Percentiles rank a stretch among this genome's conserved stretches.
Evolutionary conservation across 2,888 invertebrate genomes (phyloP).

Genomic region (Oxytorus armatus): DNA sequence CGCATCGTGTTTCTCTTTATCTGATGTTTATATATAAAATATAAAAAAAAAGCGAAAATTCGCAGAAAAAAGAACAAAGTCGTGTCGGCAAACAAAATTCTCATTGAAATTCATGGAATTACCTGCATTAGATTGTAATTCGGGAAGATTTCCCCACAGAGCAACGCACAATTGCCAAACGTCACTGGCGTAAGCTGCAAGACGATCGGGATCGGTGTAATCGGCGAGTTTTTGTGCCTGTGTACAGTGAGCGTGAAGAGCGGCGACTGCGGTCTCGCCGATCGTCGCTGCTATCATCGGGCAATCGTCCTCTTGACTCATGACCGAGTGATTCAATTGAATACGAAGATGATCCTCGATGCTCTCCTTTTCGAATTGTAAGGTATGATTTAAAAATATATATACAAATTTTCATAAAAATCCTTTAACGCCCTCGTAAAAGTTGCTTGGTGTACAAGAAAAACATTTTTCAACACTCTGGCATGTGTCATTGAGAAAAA

Average conservation of each 20-base stretch:
- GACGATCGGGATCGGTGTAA: conserved; percentile 75
- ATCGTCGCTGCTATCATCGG: conserved; percentile 83
- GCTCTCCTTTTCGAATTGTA: conserved; percentile 84
- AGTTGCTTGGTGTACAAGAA: too few species aligned
- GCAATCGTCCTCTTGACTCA: conserved; percentile 85
- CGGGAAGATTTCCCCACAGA: conserved; percentile 93
- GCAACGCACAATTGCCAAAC: conserved; percentile 87
- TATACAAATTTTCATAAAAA: neutral
- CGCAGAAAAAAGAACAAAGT: neutral
- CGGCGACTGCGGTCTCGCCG: conserved; percentile 80
- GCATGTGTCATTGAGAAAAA: too few species aligned
- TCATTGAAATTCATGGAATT: conserved; percentile 50
- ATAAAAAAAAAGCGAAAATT: neutral
- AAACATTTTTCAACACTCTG: too few species aligned
- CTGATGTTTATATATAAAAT: conserved; percentile 83
- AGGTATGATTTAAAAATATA: conserved; percentile 15
- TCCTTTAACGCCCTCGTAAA: too few species aligned
- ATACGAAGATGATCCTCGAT: conserved; percentile 88
- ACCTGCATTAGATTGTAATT: conserved; percentile 85
- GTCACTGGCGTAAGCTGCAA: conserved; percentile 81
- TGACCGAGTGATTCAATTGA: conserved; percentile 87
- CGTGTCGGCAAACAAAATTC: neutral
- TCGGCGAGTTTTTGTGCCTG: conserved; percentile 83
- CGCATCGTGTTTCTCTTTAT: conserved; percentile 85
- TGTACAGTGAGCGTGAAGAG: conserved; percentile 87